Base-by-base conservation (phyloP, 1,140 invertebrate species). In the Caerostris darwini region DNA sequence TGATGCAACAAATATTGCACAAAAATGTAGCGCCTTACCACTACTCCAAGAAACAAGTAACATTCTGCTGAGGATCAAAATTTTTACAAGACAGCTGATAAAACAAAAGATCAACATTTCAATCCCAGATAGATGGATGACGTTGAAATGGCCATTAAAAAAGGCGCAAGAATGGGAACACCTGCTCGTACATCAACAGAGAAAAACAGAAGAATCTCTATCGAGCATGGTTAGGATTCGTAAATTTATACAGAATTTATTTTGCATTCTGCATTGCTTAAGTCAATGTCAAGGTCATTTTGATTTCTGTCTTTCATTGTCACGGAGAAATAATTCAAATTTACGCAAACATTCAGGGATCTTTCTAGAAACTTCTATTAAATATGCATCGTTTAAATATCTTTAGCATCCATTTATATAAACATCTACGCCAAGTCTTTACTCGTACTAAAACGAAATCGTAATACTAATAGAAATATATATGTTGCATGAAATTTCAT, bases 81-180 rank as follows among this genome's bases (percentile, higher is more conserved):
- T 83, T 56, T 19, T 58, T n/a, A 8, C 71, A 77, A 19, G 14
- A 83, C 82, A 83, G 82, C 82, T 83, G 82, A 57, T 8, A n/a
- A 83, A 83, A 58, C 54, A 57, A 58, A 57, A 17, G 56, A 58
- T 17, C 8, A 82, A 17, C 54, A 57, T 83, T 57, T 57, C 81
- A 17, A 17, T 57, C 81, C 61, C 69, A 7, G 7, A 50, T 12
- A 50, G 71, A 77, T 77, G 53, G 34, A 50, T 77, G 34, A 12
- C 71, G 53, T 12, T 77, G n/a, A 34, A 34, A 34, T 71, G n/a
- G 19, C 71, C 71, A 5, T 77, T 77, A 12, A 34, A 34, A 34
- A 34, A 53, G 69, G 50, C 8, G n/a, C 69, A 71, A 71, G 71
- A 77, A 77, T 67, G 61, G 17, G 61, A 67, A 67, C 71, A 53